These are phyloP conservation scores for Syritta pipiens DNA, from an alignment of 2,888 invertebrate species.

Conservation along the genomic window DNA sequence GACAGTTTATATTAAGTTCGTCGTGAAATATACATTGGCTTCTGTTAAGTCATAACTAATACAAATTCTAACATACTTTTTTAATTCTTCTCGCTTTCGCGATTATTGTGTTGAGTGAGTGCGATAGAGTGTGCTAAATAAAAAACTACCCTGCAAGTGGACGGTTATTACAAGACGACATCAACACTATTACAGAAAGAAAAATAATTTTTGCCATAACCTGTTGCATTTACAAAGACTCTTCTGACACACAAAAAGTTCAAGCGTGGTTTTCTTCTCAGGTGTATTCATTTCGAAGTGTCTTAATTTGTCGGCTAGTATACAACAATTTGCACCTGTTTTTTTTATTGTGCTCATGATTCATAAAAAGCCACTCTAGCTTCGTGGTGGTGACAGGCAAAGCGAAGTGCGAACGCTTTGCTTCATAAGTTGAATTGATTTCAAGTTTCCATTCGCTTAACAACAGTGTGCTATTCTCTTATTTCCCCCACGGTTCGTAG, in stretches of 20 bases:
- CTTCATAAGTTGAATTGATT: conserved; percentile 43
- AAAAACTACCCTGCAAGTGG: neutral
- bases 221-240: neutral
- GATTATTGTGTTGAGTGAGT: conserved; percentile 13
- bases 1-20: too few species aligned
- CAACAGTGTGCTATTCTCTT: conserved; percentile 2
- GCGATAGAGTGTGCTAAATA: neutral
- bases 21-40: conserved; percentile 2
- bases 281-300: conserved; percentile 21
- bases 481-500: neutral
- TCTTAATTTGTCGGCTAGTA: conserved; percentile 27
- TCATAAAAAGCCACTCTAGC: conserved; percentile 35
- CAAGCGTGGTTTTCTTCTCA: conserved; percentile 1
- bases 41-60: conserved; percentile 24
- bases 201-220: too few species aligned
- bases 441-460: conserved; percentile 35
- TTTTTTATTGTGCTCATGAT: conserved; percentile 43
- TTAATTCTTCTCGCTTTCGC: neutral
- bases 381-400: conserved; percentile 20
- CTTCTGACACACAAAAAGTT: conserved; percentile 4
- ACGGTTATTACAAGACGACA: neutral
- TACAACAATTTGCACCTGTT: conserved; percentile 47
- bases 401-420: conserved; percentile 19
- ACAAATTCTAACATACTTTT: neutral
- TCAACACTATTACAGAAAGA: too few species aligned